A percentile compares a stretch with the other conserved stretches of the same genome.
These are phyloP conservation scores for Cyanocitta stelleri DNA, from an alignment of 2,113 vertebrate genomes.

Conservation along the genomic window DNA sequence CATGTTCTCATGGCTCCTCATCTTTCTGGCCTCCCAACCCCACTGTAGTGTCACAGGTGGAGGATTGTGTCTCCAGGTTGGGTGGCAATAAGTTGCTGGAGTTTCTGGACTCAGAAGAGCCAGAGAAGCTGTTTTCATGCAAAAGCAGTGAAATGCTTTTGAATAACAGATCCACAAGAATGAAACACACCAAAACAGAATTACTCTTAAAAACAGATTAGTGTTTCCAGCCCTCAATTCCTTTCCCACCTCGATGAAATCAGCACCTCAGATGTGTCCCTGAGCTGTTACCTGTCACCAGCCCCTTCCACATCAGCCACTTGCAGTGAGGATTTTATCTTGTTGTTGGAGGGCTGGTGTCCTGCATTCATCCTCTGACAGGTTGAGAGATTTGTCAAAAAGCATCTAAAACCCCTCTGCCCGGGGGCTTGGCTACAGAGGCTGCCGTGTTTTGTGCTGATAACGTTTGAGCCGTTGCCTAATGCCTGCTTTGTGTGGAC, in stretches of 20 bases:
- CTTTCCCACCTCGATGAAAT: not conserved
- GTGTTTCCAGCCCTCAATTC: not conserved
- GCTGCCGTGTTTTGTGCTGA: not conserved
- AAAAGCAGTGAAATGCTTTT: not conserved
- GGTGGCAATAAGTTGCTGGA: not conserved
- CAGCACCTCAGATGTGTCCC: not conserved
- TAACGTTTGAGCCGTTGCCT: not conserved
- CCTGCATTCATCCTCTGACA: not conserved
- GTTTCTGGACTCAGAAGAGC: not conserved
- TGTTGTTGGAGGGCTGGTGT: not conserved
- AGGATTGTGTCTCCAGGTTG: not conserved
- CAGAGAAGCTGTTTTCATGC: not conserved
- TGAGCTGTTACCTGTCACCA: not conserved
- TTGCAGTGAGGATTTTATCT: not conserved
- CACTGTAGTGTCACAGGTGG: not conserved
- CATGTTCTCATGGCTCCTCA: not conserved
- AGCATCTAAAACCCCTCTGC: not conserved
- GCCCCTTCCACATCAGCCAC: not conserved
- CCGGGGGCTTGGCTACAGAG: not conserved
- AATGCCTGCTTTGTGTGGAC: conserved; percentile 1
- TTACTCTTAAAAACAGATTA: not conserved
- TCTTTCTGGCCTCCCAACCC: not conserved
- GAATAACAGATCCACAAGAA: not conserved
- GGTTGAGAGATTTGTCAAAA: conserved; percentile 9
- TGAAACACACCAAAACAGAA: not conserved